Evolutionary conservation across 2,888 invertebrate genomes (phyloP), one percentile per base, ranked within the genome.

Genomic region (Sinopyrophorus schimmeli): DNA sequence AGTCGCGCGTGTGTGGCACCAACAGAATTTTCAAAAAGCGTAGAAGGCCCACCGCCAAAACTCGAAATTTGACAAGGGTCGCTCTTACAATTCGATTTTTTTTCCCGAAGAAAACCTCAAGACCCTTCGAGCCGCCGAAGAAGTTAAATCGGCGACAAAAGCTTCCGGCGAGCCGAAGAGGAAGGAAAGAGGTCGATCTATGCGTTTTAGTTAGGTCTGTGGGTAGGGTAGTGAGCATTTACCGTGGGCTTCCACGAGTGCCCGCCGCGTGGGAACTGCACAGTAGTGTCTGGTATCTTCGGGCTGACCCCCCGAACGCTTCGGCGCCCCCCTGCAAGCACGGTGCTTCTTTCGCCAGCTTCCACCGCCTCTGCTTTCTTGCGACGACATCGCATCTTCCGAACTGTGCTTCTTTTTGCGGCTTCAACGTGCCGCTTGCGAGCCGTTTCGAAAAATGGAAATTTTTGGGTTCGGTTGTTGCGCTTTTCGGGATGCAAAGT

Each of bases 181-280:
- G n/a, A n/a, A n/a, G n/a, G n/a, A n/a, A n/a, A n/a, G n/a, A n/a
- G n/a, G n/a, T n/a, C n/a, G n/a, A n/a, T n/a, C n/a, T n/a, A n/a
- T n/a, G 48, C 37, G 37, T 42, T 48, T 48, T n/a, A n/a, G n/a
- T 48, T 48, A 48, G 42, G 42, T 48, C 48, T 48, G 48, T 48
- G 48, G 48, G 48, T 48, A 48, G 50, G 44, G 50, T 46, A 60
- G 56, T 55, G 67, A 65, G 63, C 66, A 62, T 66, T 66, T 66
- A 66, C 63, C 72, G 72, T 72, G 71, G 71, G 71, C 73, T 69
- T 71, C 70, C 68, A 68, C 67, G 72, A 73, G 73, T 74, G 72
- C 75, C 73, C 75, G 74, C 71, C 76, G 76, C 78, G 80, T 80
- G 80, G 79, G 80, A 80, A 80, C 76, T 79, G 79, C 77, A 80